Evolutionary conservation across 2,797 vertebrate species (phyloP), one percentile per base, ranked within the genome.

Genomic region (Sebastes minor): DNA sequence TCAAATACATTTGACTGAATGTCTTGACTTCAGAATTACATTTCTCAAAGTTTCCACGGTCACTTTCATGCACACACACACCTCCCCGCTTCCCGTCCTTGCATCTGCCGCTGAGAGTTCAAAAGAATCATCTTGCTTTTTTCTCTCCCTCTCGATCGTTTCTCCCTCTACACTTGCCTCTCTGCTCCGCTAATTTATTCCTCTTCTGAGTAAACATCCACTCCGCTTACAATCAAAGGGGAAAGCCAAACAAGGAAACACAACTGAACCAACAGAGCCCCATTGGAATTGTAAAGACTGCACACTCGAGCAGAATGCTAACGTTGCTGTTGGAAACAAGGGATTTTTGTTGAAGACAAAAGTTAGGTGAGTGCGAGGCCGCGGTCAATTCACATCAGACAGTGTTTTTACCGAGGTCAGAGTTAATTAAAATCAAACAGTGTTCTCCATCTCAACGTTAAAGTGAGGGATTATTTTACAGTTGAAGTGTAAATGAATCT

Each of bases 151-250:
- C 53, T 57, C 38, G 23, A 68, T 75, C 57, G 53, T 27, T 35
- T 63, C 60, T 33, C 32, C 55, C 46, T 12, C 20, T 0, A 55
- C 33, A 23, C 32, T 72, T 28, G 12, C 49, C 60, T 79, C 83
- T 76, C 57, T 63, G 52, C 74, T 88, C 60, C 32, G 55, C 28
- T 84, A 77, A 88, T 89, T 85, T 72, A 85, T 79, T 81, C 53
- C 55, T 78, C 69, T 72, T 90, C 81, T 57, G 80, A 71, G 89
- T 68, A 85, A 87, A 89, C 83, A 88, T 83, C 71, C 72, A 80
- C 68, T 82, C 28, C 2, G 52, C 81, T 85, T 78, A 81, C 81
- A 89, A 83, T 91, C 76, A 85, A 86, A 89, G 74, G 33, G 33
- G 53, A 60, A 33, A 84, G 76, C 53, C 76, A 85, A 91, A 88